Base-by-base conservation (phyloP, 2,113 vertebrate species). In the Hydropotes inermis region DNA sequence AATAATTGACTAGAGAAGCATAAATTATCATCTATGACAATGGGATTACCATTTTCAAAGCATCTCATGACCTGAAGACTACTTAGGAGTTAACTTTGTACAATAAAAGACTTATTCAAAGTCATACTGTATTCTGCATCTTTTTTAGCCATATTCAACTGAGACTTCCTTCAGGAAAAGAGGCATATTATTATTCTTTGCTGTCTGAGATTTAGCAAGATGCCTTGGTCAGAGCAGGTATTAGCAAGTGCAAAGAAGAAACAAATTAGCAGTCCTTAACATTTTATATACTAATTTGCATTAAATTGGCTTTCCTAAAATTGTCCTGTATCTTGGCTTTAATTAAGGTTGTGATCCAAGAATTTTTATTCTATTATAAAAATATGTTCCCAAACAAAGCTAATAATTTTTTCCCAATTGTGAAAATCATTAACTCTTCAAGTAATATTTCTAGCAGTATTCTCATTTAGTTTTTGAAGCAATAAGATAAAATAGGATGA, bases 361-460 rank as follows among this genome's bases (percentile, higher is more conserved):
- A 81, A 54, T 74, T 95, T 67, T 79, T 89, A 92, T 47, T 92
- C 23, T 82, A 30, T 79, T 89, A 58, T 57, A 85, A 96, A 91
- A 82, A 78, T 16, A 61, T 21, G 7, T 84, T 5, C 43, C 14
- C n/a, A 76, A n/a, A 27, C 50, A 25, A 96, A 87, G 30, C 11
- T 60, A 60, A 45, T 54, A 64, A 43, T 81, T 85, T 93, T 57
- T 9, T 14, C 43, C 5, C 2, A n/a, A 0, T n/a, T 95, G 33
- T 97, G 84, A 97, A 30, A 19, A 64, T 36, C 39, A 28, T 8
- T 8, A 36, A 70, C 33, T 89, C 30, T 36, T 76, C 21, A 88
- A 82, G 5, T 83, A 14, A 52, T 76, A 58, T 14, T 76, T 76
- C 23, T 39, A 74, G n/a, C 23, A 70, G 39, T 39, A 70, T 16